Evolutionary conservation across 2,797 vertebrate genomes (phyloP), one percentile per base, ranked within the genome.

Genomic region (Sebastes itinus): DNA sequence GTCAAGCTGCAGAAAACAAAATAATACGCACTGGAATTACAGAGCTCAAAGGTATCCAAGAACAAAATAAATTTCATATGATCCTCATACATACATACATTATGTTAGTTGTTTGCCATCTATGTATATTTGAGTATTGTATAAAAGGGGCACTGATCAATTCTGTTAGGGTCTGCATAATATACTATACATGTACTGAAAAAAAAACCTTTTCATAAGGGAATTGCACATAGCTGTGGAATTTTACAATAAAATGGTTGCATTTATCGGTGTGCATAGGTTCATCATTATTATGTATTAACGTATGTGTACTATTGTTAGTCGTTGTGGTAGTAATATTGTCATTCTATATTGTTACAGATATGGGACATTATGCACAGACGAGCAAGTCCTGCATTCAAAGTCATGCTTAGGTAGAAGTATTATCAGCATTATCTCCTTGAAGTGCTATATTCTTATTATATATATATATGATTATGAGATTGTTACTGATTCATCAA

Each of bases 181-280:
- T 93, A 91, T 92, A 91, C 75, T 93, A 88, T 89, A 94, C 77
- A 92, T 97, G 96, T 97, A 95, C 95, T 95, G 85, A 77, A 83
- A 90, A 94, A 65, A 92, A 89, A 90, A 94, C 94, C 95, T 96
- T 97, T 97, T 97, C 96, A 96, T 96, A 96, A 97, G 95, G 95
- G 92, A 96, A 96, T 93, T 95, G 96, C 96, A 97, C 95, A 97
- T 94, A 96, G 89, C 92, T 96, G 96, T 97, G 95, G 90, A 97
- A 94, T 97, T 98, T 98, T 97, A 94, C 97, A 98, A 98, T 98
- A 98, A 98, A 98, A 97, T 92, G 88, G 89, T 95, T 97, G 94
- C 95, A 97, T 94, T 95, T 88, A 93, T 87, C 62, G 46, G 33
- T 77, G 76, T 88, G 87, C 62, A 61, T 32, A 68, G 56, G 64